Base-by-base conservation (phyloP, 1,140 invertebrate species). In the Bombus vancouverensis region DNA sequence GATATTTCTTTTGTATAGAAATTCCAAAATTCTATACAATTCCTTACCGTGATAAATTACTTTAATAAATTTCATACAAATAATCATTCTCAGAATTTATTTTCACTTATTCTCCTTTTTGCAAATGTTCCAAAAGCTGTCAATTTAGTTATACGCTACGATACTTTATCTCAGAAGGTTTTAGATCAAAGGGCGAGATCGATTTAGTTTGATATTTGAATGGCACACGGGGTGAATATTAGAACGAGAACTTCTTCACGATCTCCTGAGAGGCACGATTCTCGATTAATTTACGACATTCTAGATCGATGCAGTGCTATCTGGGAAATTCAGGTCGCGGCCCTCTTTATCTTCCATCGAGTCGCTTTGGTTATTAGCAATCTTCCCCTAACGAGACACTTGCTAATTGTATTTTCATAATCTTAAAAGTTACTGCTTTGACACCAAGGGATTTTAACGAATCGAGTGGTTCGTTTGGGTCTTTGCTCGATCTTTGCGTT, bases 281-380 rank as follows among this genome's bases (percentile, higher is more conserved):
- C 39, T 25, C 65, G 71, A 87, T 68, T 90, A 87, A 90, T 90
- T 90, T 85, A 89, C 71, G 82, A 90, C 79, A 90, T 80, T 87
- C 70, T 39, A 74, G 59, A 85, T 90, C 86, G 86, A 85, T 79
- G 77, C 59, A n/a, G 39, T 53, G 72, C 62, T 53, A 74, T 85
- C 82, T 37, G 47, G 34, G 86, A 90, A 87, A 90, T 90, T 82
- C 68, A 90, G 89, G 89, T 87, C 88, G 89, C 47, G 72, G n/a
- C 76, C 42, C 79, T 57, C 72, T 57, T 74, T 32, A 47, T 47
- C 77, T 73, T 37, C 28, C 32, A 25, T 28, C 68, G 28, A 80
- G 44, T 10, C 65, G 42, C 57, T 81, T 81, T 81, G 44, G 74
- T 85, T 68, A 85, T 85, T 74, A 81, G 6, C 78, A 6, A 81